Percentiles rank a stretch among this genome's conserved stretches.
Conservation (phyloP, 37 sponge, comb jelly and placozoan species). For the Tethya wilhelma region DNA sequence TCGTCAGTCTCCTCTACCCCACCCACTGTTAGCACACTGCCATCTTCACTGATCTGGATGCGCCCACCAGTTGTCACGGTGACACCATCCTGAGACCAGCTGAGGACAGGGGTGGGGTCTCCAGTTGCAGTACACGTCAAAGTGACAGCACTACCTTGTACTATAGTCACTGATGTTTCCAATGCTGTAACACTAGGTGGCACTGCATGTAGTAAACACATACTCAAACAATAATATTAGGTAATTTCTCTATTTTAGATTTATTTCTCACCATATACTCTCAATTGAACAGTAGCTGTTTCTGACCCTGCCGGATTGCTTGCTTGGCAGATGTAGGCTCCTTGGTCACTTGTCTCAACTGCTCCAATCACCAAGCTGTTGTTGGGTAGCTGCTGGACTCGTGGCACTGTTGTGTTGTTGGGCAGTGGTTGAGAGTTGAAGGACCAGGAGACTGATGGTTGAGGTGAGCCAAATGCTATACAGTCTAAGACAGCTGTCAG, state of each 20-base stretch:
- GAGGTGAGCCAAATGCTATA: conserved; percentile 44
- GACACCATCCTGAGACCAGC: conserved; percentile 36
- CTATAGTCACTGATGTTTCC: conserved; percentile 14
- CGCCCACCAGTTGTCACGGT: background rate
- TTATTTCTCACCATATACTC: conserved; percentile 36
- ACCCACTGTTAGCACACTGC: conserved; percentile 12
- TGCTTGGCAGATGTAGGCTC: conserved; percentile 50
- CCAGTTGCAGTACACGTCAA: conserved; percentile 61
- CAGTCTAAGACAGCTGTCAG: conserved; percentile 38
- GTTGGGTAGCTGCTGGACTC: conserved; percentile 22
- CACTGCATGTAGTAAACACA: conserved; percentile 15
- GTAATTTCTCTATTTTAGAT: background rate
- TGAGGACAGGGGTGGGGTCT: conserved; percentile 48
- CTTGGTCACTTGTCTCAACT: conserved; percentile 31
- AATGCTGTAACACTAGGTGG: background rate
- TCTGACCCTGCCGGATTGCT: conserved; percentile 47
- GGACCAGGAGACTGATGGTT: conserved; percentile 67
- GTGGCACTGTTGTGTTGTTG: background rate
- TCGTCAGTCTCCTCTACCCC: conserved; percentile 36
- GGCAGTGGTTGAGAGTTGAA: conserved; percentile 29
- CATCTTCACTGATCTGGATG: conserved; percentile 24
- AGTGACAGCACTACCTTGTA: conserved; percentile 14
- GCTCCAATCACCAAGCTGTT: conserved; percentile 43
- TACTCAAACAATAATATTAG: background rate
- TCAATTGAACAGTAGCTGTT: conserved; percentile 23